Percentiles rank a stretch among this genome's conserved stretches.
phyloP scores from a whole-genome alignment of 2,113 vertebrate genomes.

The Melanerpes aurifrons region DNA sequence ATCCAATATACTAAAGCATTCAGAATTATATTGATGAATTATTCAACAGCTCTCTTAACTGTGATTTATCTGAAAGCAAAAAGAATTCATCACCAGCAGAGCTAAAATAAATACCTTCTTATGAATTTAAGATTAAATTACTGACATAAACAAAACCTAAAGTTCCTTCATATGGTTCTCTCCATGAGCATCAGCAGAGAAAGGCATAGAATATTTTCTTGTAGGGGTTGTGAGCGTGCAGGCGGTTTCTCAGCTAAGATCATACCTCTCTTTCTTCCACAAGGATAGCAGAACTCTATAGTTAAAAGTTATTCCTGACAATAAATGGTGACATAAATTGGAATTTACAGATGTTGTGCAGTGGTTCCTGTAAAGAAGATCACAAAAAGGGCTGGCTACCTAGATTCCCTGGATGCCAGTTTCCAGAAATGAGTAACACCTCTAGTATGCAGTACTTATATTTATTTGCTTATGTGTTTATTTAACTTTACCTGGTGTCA shows the following conservation, averaged over 20 bases:
- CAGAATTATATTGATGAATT: conserved; percentile 59
- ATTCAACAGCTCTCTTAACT: conserved; percentile 64
- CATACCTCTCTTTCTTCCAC: conserved; percentile 47
- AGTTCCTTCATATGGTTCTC: conserved; percentile 51
- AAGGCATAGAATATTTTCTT: conserved; percentile 49
- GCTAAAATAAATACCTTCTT: conserved; percentile 73
- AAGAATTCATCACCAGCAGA: conserved; percentile 68
- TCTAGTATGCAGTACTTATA: not conserved
- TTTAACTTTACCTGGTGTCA: conserved; percentile 33
- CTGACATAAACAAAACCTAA: conserved; percentile 68
- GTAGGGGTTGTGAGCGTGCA: not conserved
- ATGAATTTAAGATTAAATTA: conserved; percentile 73
- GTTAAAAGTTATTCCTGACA: conserved; percentile 18
- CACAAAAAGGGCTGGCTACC: conserved; percentile 18
- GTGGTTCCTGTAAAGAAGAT: conserved; percentile 24
- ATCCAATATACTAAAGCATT: conserved; percentile 42
- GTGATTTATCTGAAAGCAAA: conserved; percentile 71
- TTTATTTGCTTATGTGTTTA: not conserved
- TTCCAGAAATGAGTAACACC: conserved; percentile 46
- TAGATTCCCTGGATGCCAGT: conserved; percentile 5
- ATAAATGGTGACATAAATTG: not conserved
- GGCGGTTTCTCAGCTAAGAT: conserved; percentile 31
- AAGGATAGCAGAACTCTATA: not conserved
- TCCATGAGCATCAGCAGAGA: conserved; percentile 57
- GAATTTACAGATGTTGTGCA: conserved; percentile 48